Conservation (phyloP, 1,140 invertebrate species). For the Anoplolepis gracilipes region DNA sequence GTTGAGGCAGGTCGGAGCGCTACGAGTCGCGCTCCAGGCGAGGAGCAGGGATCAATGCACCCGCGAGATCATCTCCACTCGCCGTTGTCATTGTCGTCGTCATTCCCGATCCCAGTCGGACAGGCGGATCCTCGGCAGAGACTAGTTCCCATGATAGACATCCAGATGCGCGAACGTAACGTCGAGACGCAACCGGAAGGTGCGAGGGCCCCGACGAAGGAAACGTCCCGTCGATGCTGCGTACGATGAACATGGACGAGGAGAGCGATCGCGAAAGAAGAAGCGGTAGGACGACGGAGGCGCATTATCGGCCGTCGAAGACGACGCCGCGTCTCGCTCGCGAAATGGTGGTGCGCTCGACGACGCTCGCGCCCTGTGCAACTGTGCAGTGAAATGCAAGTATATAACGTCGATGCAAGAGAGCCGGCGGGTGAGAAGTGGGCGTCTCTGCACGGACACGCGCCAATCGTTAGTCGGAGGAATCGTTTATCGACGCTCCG, state of each 20-base stretch:
- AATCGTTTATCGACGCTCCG: constrained; percentile 11
- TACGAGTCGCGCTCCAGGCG: constrained; percentile 67
- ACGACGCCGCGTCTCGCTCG: neutral
- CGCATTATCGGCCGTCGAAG: neutral
- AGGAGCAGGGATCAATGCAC: constrained; percentile 78
- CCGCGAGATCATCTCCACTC: constrained; percentile 45
- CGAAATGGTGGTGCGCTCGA: constrained; percentile 26
- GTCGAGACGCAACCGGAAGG: neutral
- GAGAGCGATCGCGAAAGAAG: neutral
- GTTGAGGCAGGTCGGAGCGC: constrained; percentile 80
- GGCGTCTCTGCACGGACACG: constrained; percentile 18
- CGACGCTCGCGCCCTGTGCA: constrained; percentile 8
- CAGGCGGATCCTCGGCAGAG: neutral
- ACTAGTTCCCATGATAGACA: neutral
- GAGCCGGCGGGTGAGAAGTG: constrained; percentile 12
- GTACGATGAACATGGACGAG: neutral
- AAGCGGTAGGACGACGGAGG: neutral
- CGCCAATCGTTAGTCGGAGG: constrained; percentile 8
- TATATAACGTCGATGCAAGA: neutral
- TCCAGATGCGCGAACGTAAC: neutral
- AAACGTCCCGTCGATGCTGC: neutral
- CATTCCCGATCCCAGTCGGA: neutral
- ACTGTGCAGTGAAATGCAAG: constrained; percentile 30
- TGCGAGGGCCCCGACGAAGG: neutral
- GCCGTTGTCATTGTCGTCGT: constrained; percentile 54